Base-by-base conservation (phyloP, 2,888 invertebrate species). In the Sisyra terminalis region DNA sequence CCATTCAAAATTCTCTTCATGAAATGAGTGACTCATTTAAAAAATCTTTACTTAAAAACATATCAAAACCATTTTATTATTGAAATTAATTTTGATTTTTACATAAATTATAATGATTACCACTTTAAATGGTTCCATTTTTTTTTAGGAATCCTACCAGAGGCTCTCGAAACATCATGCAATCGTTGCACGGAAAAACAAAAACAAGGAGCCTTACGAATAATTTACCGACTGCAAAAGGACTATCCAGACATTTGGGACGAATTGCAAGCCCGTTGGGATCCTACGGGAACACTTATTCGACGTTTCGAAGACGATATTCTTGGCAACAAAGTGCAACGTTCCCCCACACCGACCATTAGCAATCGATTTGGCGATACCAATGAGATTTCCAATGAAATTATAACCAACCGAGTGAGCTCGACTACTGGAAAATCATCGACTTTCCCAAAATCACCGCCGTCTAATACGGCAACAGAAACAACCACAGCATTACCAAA, bases 171-270 rank as follows among this genome's bases (percentile, higher is more conserved):
- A 48, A 76, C 75, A 17, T 75, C 73, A 51, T 81, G 81, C 57
- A 56, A 65, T 11, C 66, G 75, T 40, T 80, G 81, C 54, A 75
- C 75, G 2, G 73, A 74, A 41, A 69, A 73, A 44, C 81, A 82
- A 58, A 77, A 74, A 56, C 61, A 58, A 39, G 70, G 69, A 1
- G 76, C 79, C 0, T 68, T 77, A 10, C 73, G 73, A 52, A 70
- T 78, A 11, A 75, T 83, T 45, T 70, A 64, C 46, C 66, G 77
- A 42, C 59, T 83, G 41, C 73, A 69, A 54, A 61, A 66, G 46
- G 77, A 78, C 46, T 75, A 75, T 55, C 73, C 77, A 0, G 67
- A 68, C 2, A 73, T 80, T 47, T 83, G 82, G 78, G 65, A 67
- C 3, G 70, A 73, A 54, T 61, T 83, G 11, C 52, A 70, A 9